A percentile compares a stretch with the other conserved stretches of the same genome.
Conservation (phyloP, 2,888 invertebrate genomes). For the Pseudeuparius sepicola region DNA sequence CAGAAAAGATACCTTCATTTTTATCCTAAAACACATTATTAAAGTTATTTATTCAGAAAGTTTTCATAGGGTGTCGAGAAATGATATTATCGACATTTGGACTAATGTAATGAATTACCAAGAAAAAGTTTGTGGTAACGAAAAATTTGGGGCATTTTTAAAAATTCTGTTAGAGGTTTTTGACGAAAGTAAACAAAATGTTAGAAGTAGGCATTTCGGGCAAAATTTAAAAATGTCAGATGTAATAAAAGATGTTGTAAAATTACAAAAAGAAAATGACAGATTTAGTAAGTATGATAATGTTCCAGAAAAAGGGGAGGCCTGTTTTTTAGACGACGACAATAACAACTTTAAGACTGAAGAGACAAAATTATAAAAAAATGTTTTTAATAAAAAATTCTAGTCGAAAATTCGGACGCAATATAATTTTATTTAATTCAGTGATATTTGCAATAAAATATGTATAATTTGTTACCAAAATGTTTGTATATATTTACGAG, state of each 20-base stretch:
- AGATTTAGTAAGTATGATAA: constrained; percentile 26
- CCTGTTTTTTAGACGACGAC: constrained; percentile 25
- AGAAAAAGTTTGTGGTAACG: constrained; percentile 16
- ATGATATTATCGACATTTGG: constrained; percentile 30
- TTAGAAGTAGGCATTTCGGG: not conserved
- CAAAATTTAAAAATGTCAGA: constrained; percentile 11
- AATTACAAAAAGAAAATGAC: constrained; percentile 22
- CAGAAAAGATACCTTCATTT: constrained; percentile 30
- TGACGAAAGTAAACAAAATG: constrained; percentile 18
- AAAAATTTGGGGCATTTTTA: constrained; percentile 21
- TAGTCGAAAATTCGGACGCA: too few relatives aligned
- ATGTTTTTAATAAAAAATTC: too few relatives aligned
- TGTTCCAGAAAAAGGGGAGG: constrained; percentile 24
- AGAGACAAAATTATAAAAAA: too few relatives aligned
- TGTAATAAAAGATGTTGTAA: constrained; percentile 24
- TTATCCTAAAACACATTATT: constrained; percentile 29
- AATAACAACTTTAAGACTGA: too few relatives aligned
- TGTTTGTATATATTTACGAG: too few relatives aligned
- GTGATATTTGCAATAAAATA: too few relatives aligned
- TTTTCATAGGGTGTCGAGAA: constrained; percentile 25
- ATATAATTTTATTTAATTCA: too few relatives aligned
- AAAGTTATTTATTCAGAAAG: constrained; percentile 27
- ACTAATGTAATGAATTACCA: constrained; percentile 23
- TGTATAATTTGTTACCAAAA: too few relatives aligned
- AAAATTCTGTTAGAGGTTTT: constrained; percentile 21